Evolutionary conservation across 2,113 vertebrate species (phyloP).

Genomic region (Lagenorhynchus albirostris): DNA sequence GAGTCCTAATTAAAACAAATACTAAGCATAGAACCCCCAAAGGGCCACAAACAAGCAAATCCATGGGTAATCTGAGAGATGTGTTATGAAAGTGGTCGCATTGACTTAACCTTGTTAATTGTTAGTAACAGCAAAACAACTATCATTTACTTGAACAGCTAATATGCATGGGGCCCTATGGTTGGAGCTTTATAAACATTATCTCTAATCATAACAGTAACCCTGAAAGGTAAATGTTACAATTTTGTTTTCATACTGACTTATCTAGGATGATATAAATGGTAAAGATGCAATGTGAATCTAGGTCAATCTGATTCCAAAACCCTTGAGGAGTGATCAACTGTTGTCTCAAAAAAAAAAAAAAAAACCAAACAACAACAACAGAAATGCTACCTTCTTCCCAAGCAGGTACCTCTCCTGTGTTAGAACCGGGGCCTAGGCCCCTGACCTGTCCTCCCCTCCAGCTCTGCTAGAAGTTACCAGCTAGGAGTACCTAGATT

Average conservation of each 20-base stretch:
- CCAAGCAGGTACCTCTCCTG: background rate
- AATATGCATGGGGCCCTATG: background rate
- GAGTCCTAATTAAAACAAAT: background rate
- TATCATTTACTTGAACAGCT: background rate
- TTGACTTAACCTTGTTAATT: background rate
- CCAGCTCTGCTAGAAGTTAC: constrained; percentile 3
- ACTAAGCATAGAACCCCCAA: background rate
- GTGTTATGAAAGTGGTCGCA: background rate
- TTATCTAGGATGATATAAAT: background rate
- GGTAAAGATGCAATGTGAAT: background rate
- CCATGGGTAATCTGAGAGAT: background rate
- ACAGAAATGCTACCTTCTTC: background rate
- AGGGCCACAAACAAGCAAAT: constrained; percentile 8
- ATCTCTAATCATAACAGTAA: background rate
- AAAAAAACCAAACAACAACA: background rate
- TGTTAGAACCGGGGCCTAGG: background rate
- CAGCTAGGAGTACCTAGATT: background rate
- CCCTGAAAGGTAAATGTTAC: background rate
- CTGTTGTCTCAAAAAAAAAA: background rate
- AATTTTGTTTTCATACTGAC: background rate
- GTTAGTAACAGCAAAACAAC: background rate
- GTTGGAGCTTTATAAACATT: background rate
- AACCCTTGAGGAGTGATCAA: background rate
- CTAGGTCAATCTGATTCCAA: background rate
- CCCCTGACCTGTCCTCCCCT: background rate